phyloP scores from a whole-genome alignment of 2,797 vertebrate species.

The Melanotaenia pygmaea region DNA sequence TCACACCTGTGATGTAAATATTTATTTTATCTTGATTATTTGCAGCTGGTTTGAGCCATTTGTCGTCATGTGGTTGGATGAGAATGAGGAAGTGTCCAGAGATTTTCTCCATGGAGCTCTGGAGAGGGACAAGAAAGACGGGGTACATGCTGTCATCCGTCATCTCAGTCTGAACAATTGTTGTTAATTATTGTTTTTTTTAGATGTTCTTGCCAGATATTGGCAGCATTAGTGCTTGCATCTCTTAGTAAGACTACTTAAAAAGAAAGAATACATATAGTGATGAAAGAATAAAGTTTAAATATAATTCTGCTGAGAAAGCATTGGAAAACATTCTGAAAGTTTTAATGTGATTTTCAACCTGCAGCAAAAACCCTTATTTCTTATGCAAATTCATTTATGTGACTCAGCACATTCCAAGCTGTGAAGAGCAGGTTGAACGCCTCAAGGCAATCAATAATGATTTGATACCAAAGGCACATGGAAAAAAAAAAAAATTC shows the following conservation, averaged over 20 bases:
- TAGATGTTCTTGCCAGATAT: background rate
- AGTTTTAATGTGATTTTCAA: slow-evolving; percentile 31
- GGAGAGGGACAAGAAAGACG: slow-evolving; percentile 96
- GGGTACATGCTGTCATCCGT: slow-evolving; percentile 81
- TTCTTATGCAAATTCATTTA: slow-evolving; percentile 57
- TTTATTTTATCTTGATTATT: slow-evolving; percentile 23
- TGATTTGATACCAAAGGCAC: slow-evolving; percentile 60
- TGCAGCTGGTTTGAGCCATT: slow-evolving; percentile 97
- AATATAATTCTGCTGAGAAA: slow-evolving; percentile 48
- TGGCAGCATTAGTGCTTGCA: background rate
- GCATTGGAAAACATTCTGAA: slow-evolving; percentile 30
- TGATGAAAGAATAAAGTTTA: slow-evolving; percentile 24
- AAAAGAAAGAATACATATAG: background rate
- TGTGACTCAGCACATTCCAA: slow-evolving; percentile 60
- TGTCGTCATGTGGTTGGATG: slow-evolving; percentile 97
- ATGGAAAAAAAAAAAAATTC: slow-evolving; percentile 37
- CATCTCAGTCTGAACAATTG: background rate
- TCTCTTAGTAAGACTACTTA: background rate
- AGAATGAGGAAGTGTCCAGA: slow-evolving; percentile 96
- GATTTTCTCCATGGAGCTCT: slow-evolving; percentile 96
- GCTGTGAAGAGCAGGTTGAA: slow-evolving; percentile 55
- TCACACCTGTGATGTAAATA: background rate
- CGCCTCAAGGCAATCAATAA: slow-evolving; percentile 71
- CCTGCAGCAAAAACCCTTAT: slow-evolving; percentile 25
- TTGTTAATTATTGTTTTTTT: background rate